phyloP scores from a whole-genome alignment of 1,140 invertebrate species.

The Olivierus martensii region DNA sequence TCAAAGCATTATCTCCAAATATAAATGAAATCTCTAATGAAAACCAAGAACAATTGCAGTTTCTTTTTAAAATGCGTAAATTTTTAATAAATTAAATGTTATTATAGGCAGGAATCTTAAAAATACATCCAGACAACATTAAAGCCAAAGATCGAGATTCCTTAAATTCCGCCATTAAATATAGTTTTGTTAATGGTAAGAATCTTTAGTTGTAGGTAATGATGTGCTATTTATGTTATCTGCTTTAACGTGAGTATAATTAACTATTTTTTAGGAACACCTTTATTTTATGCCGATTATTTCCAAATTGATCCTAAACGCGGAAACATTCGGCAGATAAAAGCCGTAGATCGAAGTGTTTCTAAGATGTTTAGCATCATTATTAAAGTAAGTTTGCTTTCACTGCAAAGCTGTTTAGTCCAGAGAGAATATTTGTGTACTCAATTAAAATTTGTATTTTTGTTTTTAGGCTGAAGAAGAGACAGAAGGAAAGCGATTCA shows the following conservation, averaged over 20 bases:
- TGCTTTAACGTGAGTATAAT: background rate
- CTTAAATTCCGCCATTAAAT: conserved; percentile 59
- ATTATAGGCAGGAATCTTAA: conserved; percentile 51
- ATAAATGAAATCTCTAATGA: too few species aligned
- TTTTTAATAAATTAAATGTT: too few species aligned
- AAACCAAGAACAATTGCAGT: too few species aligned
- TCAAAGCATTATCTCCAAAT: too few species aligned
- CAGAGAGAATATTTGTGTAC: too few species aligned
- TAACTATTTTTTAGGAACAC: conserved; percentile 14
- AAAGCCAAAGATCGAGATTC: conserved; percentile 78
- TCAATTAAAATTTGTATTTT: conserved; percentile 6
- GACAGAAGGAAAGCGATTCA: conserved; percentile 55
- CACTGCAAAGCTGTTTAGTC: too few species aligned
- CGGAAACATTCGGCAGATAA: conserved; percentile 61
- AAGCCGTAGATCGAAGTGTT: conserved; percentile 58
- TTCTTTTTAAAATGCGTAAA: too few species aligned
- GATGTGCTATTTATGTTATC: too few species aligned
- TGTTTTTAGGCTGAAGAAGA: conserved; percentile 56
- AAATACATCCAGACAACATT: conserved; percentile 71
- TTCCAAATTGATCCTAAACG: conserved; percentile 35
- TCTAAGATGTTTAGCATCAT: conserved; percentile 56
- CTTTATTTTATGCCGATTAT: conserved; percentile 15
- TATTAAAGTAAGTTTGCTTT: conserved; percentile 43
- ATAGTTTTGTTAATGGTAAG: conserved; percentile 67
- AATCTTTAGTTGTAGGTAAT: too few species aligned